Percentiles rank a stretch among this genome's conserved stretches.
Conservation (phyloP, 30 jellyfish, hydroid and myxozoan species). For the Aurelia coerulea region DNA sequence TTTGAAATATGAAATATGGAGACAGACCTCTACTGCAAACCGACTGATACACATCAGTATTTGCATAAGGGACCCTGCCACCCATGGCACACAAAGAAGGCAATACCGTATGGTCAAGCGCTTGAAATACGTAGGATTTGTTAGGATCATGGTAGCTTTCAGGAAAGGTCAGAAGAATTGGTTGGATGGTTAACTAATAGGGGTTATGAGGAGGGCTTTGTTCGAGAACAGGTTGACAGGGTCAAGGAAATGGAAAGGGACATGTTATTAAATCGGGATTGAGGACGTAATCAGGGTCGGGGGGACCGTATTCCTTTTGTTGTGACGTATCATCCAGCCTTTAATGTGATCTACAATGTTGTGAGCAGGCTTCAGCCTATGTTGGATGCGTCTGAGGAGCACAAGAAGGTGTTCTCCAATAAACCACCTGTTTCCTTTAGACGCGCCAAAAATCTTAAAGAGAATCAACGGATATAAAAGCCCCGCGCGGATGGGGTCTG, state of each 20-base stretch:
- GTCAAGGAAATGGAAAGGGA: too few relatives aligned
- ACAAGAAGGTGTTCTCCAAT: too few relatives aligned
- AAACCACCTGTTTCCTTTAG: too few relatives aligned
- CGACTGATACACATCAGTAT: neutral
- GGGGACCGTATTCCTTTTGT: neutral
- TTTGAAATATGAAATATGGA: neutral
- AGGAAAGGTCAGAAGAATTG: constrained; percentile 2
- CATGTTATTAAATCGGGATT: neutral
- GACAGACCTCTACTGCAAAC: constrained; percentile 28
- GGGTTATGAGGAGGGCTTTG: constrained; percentile 7
- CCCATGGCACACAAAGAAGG: too few relatives aligned
- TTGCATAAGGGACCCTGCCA: too few relatives aligned
- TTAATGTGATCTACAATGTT: neutral
- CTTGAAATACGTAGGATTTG: too few relatives aligned
- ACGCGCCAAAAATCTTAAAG: too few relatives aligned
- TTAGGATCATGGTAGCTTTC: neutral
- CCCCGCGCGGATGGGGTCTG: too few relatives aligned
- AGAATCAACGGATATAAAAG: too few relatives aligned
- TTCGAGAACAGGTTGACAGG: neutral
- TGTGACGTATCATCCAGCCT: too few relatives aligned
- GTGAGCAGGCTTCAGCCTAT: neutral
- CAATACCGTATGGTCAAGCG: too few relatives aligned
- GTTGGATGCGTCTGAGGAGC: too few relatives aligned
- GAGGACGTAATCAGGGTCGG: constrained; percentile 9
- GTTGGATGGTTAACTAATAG: neutral